Conservation (phyloP, 2,797 vertebrate species). For the Channallabes apus region DNA sequence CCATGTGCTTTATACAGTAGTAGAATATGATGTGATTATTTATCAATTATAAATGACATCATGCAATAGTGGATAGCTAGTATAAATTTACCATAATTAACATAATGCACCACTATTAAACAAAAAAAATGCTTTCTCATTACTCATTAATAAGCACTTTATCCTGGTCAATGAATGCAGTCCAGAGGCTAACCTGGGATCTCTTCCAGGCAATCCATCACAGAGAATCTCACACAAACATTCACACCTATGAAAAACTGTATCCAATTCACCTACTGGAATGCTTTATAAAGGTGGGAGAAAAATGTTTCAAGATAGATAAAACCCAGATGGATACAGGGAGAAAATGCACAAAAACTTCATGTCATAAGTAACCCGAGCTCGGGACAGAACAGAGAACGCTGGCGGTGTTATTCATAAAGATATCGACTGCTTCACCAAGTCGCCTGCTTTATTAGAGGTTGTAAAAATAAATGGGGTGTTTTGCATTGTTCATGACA, state of each 20-base stretch:
- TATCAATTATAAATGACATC: background rate
- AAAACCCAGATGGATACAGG: background rate
- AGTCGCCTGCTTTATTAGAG: background rate
- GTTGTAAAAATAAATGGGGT: background rate
- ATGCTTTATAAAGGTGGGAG: background rate
- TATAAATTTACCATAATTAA: too few relatives aligned
- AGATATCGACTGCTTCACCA: background rate
- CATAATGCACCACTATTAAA: background rate
- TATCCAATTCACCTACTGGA: background rate
- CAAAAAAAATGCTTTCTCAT: background rate
- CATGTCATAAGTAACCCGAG: background rate
- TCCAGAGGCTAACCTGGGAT: background rate
- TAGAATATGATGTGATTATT: background rate
- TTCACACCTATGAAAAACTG: background rate
- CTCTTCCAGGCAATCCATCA: background rate
- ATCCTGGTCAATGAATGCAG: background rate
- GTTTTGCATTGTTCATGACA: background rate
- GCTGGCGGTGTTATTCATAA: background rate
- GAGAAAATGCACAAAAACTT: background rate
- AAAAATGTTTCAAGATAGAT: background rate
- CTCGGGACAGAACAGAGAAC: background rate
- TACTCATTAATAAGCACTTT: background rate
- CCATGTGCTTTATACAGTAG: background rate
- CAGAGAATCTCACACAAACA: background rate
- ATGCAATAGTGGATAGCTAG: too few relatives aligned